Percentiles rank a stretch among this genome's conserved stretches.
Evolutionary conservation across 2,113 vertebrate genomes (phyloP).

Genomic region (Dasyornis broadbenti): DNA sequence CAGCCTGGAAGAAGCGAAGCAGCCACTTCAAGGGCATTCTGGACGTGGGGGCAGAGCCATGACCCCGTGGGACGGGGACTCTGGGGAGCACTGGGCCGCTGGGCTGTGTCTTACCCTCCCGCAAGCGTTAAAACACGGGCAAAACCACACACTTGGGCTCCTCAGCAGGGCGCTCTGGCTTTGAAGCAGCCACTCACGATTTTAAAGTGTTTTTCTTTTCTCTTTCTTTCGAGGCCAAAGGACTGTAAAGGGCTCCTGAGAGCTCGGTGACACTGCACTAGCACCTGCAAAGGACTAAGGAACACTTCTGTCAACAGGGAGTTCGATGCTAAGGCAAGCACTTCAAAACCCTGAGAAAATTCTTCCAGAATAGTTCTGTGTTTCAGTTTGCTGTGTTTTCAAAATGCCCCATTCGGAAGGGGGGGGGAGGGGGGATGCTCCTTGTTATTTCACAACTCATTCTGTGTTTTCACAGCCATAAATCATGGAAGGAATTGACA

Average conservation of each 20-base stretch:
- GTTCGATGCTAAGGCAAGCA: constrained; percentile 11
- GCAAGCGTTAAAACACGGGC: neutral
- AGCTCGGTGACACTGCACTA: neutral
- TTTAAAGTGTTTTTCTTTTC: neutral
- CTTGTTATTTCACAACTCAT: constrained; percentile 56
- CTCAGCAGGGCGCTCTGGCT: neutral
- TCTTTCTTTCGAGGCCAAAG: neutral
- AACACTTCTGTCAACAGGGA: constrained; percentile 24
- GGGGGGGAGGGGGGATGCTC: neutral
- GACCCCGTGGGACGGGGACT: neutral
- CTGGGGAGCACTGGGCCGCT: neutral
- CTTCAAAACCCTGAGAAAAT: constrained; percentile 43
- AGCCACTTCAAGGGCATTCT: neutral
- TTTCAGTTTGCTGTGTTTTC: neutral
- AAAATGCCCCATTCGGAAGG: neutral
- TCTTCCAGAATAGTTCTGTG: neutral
- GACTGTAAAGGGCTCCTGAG: constrained; percentile 7
- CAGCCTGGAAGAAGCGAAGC: neutral
- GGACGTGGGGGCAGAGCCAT: neutral
- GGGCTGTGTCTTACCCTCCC: neutral
- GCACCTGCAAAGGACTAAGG: constrained; percentile 23
- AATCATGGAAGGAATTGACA: constrained; percentile 5
- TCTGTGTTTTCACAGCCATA: constrained; percentile 23
- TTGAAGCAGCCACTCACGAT: constrained; percentile 33
- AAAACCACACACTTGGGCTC: neutral